Conservation (phyloP, 2,113 vertebrate genomes). For the Eublepharis macularius region DNA sequence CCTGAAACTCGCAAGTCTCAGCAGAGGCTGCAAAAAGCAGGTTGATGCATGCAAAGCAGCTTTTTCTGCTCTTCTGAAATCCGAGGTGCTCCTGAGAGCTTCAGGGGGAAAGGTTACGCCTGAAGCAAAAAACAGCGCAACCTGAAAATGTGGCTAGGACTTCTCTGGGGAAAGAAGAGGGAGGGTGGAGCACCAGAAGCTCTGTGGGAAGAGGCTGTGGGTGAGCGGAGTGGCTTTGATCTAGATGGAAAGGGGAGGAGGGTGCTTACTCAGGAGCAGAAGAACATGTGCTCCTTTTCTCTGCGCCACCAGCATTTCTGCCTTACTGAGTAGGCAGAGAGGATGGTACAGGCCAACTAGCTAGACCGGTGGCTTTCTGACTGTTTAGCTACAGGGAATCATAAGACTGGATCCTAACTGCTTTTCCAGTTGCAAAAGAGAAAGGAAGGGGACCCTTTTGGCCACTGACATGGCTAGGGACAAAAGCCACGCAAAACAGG, state of each 20-base stretch:
- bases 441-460: too few relatives aligned
- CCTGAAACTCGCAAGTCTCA: not conserved
- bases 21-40: not conserved
- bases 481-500: too few relatives aligned
- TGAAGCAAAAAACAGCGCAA: not conserved
- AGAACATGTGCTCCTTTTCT: not conserved
- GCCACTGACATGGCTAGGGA: too few relatives aligned
- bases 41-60: not conserved
- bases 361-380: too few relatives aligned
- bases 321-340: not conserved
- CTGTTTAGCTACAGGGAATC: too few relatives aligned
- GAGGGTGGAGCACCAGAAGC: not conserved
- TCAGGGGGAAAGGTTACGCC: not conserved
- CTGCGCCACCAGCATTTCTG: not conserved
- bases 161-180: not conserved
- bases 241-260: not conserved
- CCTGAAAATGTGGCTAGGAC: not conserved
- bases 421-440: too few relatives aligned
- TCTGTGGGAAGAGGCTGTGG: not conserved
- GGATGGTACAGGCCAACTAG: not conserved
- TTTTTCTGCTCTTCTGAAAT: not conserved
- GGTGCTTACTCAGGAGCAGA: too few relatives aligned
- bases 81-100: not conserved
- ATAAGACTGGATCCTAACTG: too few relatives aligned
- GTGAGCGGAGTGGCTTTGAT: not conserved